Conservation (phyloP, 2,888 invertebrate species). For the Pristionchus fissidentatus region DNA sequence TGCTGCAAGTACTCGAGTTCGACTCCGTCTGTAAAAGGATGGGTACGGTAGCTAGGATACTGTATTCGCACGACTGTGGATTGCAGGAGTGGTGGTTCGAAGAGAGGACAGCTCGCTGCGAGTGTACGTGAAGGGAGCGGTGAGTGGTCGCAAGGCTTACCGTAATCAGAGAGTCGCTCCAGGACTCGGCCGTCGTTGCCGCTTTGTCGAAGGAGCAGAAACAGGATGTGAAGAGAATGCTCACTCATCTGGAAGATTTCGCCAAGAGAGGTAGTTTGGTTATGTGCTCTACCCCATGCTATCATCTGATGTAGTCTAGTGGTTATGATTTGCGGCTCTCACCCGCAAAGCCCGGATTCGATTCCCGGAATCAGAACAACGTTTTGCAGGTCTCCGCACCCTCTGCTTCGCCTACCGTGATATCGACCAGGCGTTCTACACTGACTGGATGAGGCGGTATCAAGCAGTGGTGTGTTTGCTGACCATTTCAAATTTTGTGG, state of each 20-base stretch:
- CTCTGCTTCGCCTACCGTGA: conserved; percentile 91
- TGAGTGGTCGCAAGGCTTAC: conserved; percentile 67
- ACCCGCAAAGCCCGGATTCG: conserved; percentile 58
- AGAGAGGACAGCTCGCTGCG: conserved; percentile 84
- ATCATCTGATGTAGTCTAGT: conserved; percentile 57
- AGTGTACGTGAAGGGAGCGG: conserved; percentile 84
- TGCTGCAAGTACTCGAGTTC: conserved; percentile 92
- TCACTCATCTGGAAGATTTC: conserved; percentile 87
- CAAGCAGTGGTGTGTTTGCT: conserved; percentile 84
- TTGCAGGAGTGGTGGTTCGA: conserved; percentile 83
- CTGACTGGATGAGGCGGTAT: conserved; percentile 88
- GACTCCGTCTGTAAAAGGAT: conserved; percentile 86
- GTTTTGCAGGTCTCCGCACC: conserved; percentile 83
- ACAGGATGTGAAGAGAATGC: conserved; percentile 34
- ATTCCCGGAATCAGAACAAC: conserved; percentile 57
- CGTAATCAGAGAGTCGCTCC: background rate
- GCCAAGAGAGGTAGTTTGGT: conserved; percentile 80
- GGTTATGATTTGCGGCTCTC: conserved; percentile 58
- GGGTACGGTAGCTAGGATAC: conserved; percentile 5
- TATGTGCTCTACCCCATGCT: background rate
- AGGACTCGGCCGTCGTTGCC: conserved; percentile 40
- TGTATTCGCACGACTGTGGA: background rate
- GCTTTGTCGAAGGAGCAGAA: background rate
- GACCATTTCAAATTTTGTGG: conserved; percentile 79
- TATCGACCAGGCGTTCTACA: conserved; percentile 85